These are phyloP conservation scores for Desoria tigrina DNA, from an alignment of 2,888 invertebrate species.

Conservation along the genomic window DNA sequence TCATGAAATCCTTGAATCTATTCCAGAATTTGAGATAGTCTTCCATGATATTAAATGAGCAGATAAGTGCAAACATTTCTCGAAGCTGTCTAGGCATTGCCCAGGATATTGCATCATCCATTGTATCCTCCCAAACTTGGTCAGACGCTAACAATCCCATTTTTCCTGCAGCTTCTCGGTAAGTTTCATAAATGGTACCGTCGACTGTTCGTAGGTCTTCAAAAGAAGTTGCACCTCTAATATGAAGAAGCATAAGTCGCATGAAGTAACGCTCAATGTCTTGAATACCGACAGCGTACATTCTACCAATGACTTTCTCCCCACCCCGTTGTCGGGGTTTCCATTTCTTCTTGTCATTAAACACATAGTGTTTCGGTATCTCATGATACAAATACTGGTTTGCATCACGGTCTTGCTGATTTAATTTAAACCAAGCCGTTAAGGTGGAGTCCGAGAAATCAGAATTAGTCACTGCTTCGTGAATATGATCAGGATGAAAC, in stretches of 20 bases:
- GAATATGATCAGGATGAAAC: slow-evolving; percentile 43
- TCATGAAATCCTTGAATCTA: slow-evolving; percentile 35
- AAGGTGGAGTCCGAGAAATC: slow-evolving; percentile 41
- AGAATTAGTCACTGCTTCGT: slow-evolving; percentile 30
- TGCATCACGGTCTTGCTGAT: slow-evolving; percentile 35
- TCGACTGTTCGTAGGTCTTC: slow-evolving; percentile 42
- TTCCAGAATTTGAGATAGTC: slow-evolving; percentile 52
- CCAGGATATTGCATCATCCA: slow-evolving; percentile 49
- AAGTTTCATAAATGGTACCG: slow-evolving; percentile 46
- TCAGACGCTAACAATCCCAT: slow-evolving; percentile 51
- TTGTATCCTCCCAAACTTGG: slow-evolving; percentile 45
- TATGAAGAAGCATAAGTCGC: slow-evolving; percentile 40
- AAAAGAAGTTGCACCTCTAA: slow-evolving; percentile 43
- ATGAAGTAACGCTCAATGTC: slow-evolving; percentile 51
- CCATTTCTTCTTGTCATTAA: not conserved
- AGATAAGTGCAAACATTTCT: slow-evolving; percentile 47
- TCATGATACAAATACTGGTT: slow-evolving; percentile 44
- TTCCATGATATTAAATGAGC: slow-evolving; percentile 39
- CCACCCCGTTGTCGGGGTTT: not conserved
- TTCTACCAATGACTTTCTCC: slow-evolving; percentile 43
- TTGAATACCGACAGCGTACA: slow-evolving; percentile 51
- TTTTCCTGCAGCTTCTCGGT: slow-evolving; percentile 45
- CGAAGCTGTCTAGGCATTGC: slow-evolving; percentile 53
- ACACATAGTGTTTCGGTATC: slow-evolving; percentile 33
- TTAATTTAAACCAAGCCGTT: slow-evolving; percentile 52